Base-by-base conservation (phyloP, 2,797 vertebrate species). In the Distichodus sexfasciatus region DNA sequence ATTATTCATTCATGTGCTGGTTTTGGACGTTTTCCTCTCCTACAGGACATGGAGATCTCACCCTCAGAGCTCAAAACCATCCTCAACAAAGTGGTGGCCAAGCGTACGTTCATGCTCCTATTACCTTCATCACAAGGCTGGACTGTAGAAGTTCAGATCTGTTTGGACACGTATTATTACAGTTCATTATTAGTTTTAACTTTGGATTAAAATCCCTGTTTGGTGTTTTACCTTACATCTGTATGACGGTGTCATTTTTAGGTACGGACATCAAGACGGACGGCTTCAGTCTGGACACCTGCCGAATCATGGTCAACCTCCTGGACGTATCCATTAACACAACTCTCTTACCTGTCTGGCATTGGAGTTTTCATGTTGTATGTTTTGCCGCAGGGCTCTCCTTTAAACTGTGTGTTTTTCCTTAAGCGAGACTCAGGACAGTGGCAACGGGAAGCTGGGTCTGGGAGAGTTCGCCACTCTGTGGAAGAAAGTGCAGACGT, bases 291-390 rank as follows among this genome's bases (percentile, higher is more conserved):
- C 44, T 91, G 75, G 92, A 92, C 5, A 96, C 94, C 36, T 92
- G 91, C 86, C 90, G 91, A 43, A 77, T 92, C 57, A 93, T 96
- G 92, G 87, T 96, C 78, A 92, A 93, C 86, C 89, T 97, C 74
- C 87, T 95, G 91, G 94, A 96, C 12, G 94, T 96, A 96, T 97
- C 95, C 91, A n/a, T n/a, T n/a, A n/a, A n/a, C n/a, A n/a, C n/a
- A n/a, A n/a, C n/a, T n/a, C n/a, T n/a, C n/a, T n/a, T n/a, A n/a
- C n/a, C n/a, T n/a, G n/a, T n/a, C n/a, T n/a, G n/a, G n/a, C n/a
- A n/a, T n/a, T n/a, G n/a, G n/a, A n/a, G n/a, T n/a, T n/a, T n/a
- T 6, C 6, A 35, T 11, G 2, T 21, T n/a, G 17, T 63, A 41
- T 31, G 12, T 62, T 46, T n/a, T n/a, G n/a, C n/a, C n/a, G n/a